phyloP scores from a whole-genome alignment of 2,888 invertebrate species.

The Diogma glabrata region DNA sequence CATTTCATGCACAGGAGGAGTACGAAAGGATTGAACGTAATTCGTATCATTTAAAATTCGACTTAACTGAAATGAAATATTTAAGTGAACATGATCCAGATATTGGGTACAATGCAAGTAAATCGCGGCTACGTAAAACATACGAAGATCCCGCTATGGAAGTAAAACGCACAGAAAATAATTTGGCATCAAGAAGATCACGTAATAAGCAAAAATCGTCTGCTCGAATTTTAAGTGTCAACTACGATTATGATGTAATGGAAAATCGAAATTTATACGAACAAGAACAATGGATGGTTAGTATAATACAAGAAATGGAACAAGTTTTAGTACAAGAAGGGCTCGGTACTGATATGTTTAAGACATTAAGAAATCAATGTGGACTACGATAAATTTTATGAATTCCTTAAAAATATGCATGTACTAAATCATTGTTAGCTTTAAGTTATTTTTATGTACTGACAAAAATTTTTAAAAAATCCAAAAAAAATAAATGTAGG shows the following conservation, averaged over 20 bases:
- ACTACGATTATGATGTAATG: neutral
- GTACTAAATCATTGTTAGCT: too few species aligned
- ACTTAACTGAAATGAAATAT: neutral
- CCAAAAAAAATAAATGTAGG: too few species aligned
- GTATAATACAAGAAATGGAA: neutral
- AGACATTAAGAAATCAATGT: constrained; percentile 2
- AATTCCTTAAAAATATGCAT: too few species aligned
- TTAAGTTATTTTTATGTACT: too few species aligned
- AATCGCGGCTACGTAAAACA: neutral
- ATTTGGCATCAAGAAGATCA: constrained; percentile 2
- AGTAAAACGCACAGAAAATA: constrained; percentile 2
- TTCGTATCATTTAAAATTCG: neutral
- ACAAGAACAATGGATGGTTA: constrained; percentile 4
- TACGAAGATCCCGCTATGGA: neutral
- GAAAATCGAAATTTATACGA: constrained; percentile 5
- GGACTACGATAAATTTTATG: constrained; percentile 2
- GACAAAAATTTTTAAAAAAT: too few species aligned
- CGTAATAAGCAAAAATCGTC: constrained; percentile 6
- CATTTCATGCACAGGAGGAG: neutral
- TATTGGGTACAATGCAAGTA: constrained; percentile 1
- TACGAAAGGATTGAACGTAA: constrained; percentile 4
- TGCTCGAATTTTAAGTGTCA: neutral
- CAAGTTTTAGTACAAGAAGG: neutral
- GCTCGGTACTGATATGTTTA: neutral
- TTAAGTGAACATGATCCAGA: neutral